Conservation (phyloP, 2,888 invertebrate genomes). For the Pyrrhia umbra region DNA sequence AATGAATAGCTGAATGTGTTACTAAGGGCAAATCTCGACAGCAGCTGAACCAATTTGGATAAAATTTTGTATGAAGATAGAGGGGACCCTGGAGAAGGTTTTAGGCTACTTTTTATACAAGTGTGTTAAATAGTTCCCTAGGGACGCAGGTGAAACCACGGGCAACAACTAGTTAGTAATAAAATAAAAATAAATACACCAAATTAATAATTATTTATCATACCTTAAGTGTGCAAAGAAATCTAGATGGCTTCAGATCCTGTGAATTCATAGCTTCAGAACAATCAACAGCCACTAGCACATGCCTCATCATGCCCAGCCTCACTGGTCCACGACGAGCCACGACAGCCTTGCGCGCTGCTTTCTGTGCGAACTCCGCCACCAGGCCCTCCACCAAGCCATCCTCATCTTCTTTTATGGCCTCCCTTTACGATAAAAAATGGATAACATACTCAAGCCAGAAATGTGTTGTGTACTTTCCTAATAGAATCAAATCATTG, state of each 20-base stretch:
- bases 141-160: too few species aligned
- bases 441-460: background rate
- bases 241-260: slow-evolving; percentile 98
- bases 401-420: slow-evolving; percentile 98
- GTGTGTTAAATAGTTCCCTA: too few species aligned
- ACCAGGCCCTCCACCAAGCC: slow-evolving; percentile 97
- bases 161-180: background rate
- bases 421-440: slow-evolving; percentile 92
- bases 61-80: too few species aligned
- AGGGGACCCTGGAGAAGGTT: too few species aligned
- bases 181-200: slow-evolving; percentile 3
- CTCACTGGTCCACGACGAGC: slow-evolving; percentile 94
- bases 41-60: too few species aligned
- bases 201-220: too few species aligned
- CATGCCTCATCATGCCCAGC: slow-evolving; percentile 99
- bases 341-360: slow-evolving; percentile 94
- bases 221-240: slow-evolving; percentile 96
- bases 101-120: too few species aligned
- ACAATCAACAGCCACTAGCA: slow-evolving; percentile 97
- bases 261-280: slow-evolving; percentile 98
- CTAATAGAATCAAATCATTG: background rate
- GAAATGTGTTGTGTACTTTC: background rate
- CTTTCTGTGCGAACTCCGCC: slow-evolving; percentile 97
- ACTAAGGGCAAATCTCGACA: too few species aligned
- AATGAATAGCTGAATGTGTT: too few species aligned